Evolutionary conservation across 2,113 vertebrate species (phyloP), one percentile per base, ranked within the genome.

Genomic region (Mesembrinibis cayennensis): DNA sequence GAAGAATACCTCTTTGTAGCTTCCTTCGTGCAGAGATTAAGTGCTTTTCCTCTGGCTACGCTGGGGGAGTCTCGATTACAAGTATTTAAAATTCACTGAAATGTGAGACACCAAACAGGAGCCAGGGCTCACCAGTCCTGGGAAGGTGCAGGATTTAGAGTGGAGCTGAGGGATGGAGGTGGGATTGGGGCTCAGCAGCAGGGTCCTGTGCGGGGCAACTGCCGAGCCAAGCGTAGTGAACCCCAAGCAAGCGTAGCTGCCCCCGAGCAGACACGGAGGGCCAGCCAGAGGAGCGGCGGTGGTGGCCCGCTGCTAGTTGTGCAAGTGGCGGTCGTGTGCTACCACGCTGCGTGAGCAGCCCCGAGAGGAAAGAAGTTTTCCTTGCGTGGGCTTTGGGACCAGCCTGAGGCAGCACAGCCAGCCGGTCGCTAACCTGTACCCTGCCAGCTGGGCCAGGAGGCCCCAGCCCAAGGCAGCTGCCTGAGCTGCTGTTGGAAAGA

Each of bases 81-180:
- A 45, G 32, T 32, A 16, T 21, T 65, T 55, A 49, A 63, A 58
- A 55, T 47, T 70, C 32, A 65, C 36, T 87, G 59, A 40, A 65
- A 49, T 9, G 36, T 12, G 6, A 50, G 27, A 70, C 29, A 29
- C 78, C 36, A 21, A 61, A 42, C 20, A n/a, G 21, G 36, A 82
- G 6, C 21, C 29, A 53, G 69, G 61, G 47, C 36, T 52, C 6
- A 0, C 4, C 42, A 3, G 6, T 13, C 3, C 61, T 0, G 2
- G 55, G 71, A 18, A 32, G 42, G 19, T 21, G 38, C 20, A 70
- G 72, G 78, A 36, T 38, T 44, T 32, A n/a, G 47, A 42, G 52
- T 1, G 25, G 38, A 86, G 36, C 56, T 52, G 19, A 29, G 34
- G 45, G 21, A 8, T 18, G 7, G 34, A 5, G 13, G 21, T 29